Percentiles rank a stretch among this genome's conserved stretches.
phyloP scores from a whole-genome alignment of 2,113 vertebrate species.

The Brienomyrus brachyistius region DNA sequence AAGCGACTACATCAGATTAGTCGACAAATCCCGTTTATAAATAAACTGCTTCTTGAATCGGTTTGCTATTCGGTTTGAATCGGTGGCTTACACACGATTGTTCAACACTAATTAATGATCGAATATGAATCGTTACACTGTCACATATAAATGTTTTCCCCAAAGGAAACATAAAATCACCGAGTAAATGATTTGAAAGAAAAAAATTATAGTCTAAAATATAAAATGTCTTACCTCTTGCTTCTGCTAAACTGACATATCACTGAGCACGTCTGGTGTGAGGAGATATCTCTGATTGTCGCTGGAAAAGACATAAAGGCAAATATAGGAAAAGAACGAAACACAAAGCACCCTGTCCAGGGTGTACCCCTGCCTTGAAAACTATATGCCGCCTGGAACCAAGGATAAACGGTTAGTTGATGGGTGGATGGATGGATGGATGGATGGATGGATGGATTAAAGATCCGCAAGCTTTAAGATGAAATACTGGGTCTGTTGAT shows the following conservation, averaged over 20 bases:
- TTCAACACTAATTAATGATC: neutral
- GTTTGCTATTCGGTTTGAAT: neutral
- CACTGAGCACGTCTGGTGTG: neutral
- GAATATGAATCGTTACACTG: neutral
- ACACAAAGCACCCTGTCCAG: neutral
- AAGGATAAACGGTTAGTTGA: neutral
- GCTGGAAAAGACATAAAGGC: neutral
- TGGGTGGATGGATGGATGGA: neutral
- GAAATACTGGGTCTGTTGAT: neutral
- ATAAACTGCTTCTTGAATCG: neutral
- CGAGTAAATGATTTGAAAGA: neutral
- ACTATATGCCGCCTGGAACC: neutral
- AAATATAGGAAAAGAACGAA: neutral
- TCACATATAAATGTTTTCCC: neutral
- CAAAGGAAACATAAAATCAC: neutral
- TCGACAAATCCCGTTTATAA: neutral
- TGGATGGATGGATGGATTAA: neutral
- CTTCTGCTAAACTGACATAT: neutral
- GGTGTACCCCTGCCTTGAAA: neutral
- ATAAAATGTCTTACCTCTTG: neutral
- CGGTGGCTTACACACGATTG: neutral
- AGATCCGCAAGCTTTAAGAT: neutral
- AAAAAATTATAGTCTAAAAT: neutral
- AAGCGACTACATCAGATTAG: neutral
- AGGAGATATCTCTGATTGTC: neutral